A percentile compares a stretch with the other conserved stretches of the same genome.
These are phyloP conservation scores for Lordiphosa mommai DNA, from an alignment of 1,140 invertebrate genomes.

Conservation along the genomic window DNA sequence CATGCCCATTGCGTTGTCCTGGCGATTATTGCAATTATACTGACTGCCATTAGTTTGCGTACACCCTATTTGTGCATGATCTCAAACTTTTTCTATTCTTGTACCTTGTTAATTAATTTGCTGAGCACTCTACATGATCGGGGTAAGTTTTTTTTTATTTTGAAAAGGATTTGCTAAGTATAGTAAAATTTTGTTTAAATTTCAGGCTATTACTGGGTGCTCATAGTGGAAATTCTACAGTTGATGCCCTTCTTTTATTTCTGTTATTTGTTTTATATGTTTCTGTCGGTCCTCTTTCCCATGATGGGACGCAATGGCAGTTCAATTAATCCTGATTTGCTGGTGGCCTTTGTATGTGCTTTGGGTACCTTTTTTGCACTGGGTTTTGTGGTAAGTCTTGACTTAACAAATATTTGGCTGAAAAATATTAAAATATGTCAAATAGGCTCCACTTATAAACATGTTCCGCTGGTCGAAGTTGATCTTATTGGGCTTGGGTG, in stretches of 20 bases:
- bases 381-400: slow-evolving; percentile 60
- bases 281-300: slow-evolving; percentile 85
- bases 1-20: slow-evolving; percentile 63
- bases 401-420: fast-evolving
- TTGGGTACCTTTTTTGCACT: slow-evolving; percentile 71
- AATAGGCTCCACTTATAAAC: slow-evolving; percentile 58
- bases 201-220: slow-evolving; percentile 79
- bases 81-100: slow-evolving; percentile 57
- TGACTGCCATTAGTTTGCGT: slow-evolving; percentile 52
- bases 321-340: slow-evolving; percentile 82
- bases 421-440: background rate
- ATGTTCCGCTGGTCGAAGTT: slow-evolving; percentile 61
- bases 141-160: slow-evolving; percentile 81
- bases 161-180: background rate
- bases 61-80: slow-evolving; percentile 69
- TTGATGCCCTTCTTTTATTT: slow-evolving; percentile 81
- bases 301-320: slow-evolving; percentile 85
- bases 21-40: slow-evolving; percentile 44
- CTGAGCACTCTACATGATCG: slow-evolving; percentile 52
- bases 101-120: slow-evolving; percentile 55
- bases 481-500: slow-evolving; percentile 59
- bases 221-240: slow-evolving; percentile 77
- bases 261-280: slow-evolving; percentile 83
- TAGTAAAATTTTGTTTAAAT: background rate
- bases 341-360: slow-evolving; percentile 80